These are phyloP conservation scores for Zoroaster sp. DNA, from an alignment of 53 echinoderm and acorn worm species.

Conservation along the genomic window DNA sequence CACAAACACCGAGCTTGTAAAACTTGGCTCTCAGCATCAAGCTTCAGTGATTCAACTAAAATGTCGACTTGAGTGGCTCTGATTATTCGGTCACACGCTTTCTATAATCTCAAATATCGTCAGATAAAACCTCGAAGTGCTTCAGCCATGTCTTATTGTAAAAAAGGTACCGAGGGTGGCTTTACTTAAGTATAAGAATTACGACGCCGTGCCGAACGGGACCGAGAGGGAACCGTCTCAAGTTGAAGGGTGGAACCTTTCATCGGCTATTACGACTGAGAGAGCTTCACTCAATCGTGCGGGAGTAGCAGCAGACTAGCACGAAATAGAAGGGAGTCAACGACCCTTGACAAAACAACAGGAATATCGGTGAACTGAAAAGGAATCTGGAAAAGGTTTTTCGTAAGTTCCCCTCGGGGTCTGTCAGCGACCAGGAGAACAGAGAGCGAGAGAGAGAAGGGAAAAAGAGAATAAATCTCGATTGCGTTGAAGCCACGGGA, in stretches of 20 bases:
- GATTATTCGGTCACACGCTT: too few species aligned
- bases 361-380: neutral
- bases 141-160: neutral
- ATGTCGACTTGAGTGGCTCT: too few species aligned
- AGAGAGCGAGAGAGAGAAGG: neutral
- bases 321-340: neutral
- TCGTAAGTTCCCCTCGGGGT: neutral
- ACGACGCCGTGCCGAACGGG: neutral
- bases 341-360: slow-evolving; percentile 28
- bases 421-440: neutral
- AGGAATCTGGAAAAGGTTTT: neutral
- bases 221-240: neutral
- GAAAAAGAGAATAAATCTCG: neutral
- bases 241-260: slow-evolving; percentile 2
- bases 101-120: too few species aligned
- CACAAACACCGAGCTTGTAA: too few species aligned
- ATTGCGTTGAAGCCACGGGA: slow-evolving; percentile 12
- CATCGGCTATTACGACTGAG: neutral
- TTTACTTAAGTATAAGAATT: neutral
- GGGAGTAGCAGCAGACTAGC: neutral
- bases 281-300: neutral
- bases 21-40: too few species aligned
- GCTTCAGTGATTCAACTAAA: too few species aligned
- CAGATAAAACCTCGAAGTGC: neutral
- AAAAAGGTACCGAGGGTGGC: neutral